Percentiles rank a stretch among this genome's conserved stretches.
phyloP scores from a whole-genome alignment of 2,113 vertebrate species.

The Tauraco erythrolophus region DNA sequence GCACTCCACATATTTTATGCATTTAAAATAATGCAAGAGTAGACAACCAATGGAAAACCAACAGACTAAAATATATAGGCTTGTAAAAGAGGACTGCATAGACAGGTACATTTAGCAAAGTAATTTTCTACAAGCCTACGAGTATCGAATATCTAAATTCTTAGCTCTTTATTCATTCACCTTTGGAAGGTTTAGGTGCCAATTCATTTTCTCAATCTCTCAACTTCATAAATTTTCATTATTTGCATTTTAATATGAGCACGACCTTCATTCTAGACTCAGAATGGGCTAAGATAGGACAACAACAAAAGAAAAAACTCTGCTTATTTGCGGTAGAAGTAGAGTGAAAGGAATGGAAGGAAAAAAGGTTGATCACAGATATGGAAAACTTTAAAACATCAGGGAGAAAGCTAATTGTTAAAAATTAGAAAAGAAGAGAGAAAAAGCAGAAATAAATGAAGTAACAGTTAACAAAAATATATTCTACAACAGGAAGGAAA shows the following conservation, averaged over 20 bases:
- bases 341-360: neutral
- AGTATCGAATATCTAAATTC: neutral
- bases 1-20: neutral
- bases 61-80: neutral
- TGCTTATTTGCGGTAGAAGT: neutral
- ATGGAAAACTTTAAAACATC: neutral
- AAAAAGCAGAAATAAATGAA: neutral
- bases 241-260: conserved; percentile 29
- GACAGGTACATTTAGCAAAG: neutral
- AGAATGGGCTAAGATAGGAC: neutral
- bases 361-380: neutral
- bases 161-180: conserved; percentile 5
- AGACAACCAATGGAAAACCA: neutral
- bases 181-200: neutral
- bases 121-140: neutral
- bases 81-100: neutral
- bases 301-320: neutral
- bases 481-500: neutral
- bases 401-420: neutral
- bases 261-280: neutral
- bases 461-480: neutral
- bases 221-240: conserved; percentile 26
- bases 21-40: neutral
- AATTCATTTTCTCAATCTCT: conserved; percentile 28
- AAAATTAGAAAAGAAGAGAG: neutral